These are phyloP conservation scores for Lasioglossum calceatum DNA, from an alignment of 2,888 invertebrate species.

Conservation along the genomic window DNA sequence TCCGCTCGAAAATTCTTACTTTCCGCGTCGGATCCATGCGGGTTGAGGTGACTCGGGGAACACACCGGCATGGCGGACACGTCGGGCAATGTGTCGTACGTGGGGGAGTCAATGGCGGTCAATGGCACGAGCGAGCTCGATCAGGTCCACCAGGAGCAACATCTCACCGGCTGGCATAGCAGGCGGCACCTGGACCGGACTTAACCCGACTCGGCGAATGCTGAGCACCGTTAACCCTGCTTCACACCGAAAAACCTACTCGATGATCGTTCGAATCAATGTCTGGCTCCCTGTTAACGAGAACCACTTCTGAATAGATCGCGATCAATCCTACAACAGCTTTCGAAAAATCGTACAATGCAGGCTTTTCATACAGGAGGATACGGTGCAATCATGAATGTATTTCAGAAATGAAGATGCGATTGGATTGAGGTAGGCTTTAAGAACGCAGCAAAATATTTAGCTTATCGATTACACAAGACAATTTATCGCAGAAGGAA, in stretches of 20 bases:
- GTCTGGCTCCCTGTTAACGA: not conserved
- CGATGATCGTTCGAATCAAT: slow-evolving; percentile 28
- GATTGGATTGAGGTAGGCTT: not conserved
- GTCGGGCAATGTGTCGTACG: slow-evolving; percentile 73
- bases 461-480: not conserved
- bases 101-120: slow-evolving; percentile 84
- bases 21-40: slow-evolving; percentile 40
- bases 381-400: not conserved
- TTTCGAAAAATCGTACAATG: not conserved
- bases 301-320: not conserved
- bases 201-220: slow-evolving; percentile 73
- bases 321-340: not conserved
- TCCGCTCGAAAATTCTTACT: slow-evolving; percentile 48
- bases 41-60: slow-evolving; percentile 52
- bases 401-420: too few species aligned
- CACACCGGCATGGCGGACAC: slow-evolving; percentile 60
- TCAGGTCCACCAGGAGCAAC: slow-evolving; percentile 80
- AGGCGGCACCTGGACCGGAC: slow-evolving; percentile 78
- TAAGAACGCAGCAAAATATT: not conserved
- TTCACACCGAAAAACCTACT: slow-evolving; percentile 64
- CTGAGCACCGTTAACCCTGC: slow-evolving; percentile 70
- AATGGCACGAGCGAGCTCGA: slow-evolving; percentile 83
- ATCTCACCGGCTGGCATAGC: slow-evolving; percentile 78
- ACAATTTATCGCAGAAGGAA: too few species aligned
- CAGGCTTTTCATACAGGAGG: too few species aligned